phyloP scores from a whole-genome alignment of 2,888 invertebrate species.

The Ennomos erosarius region DNA sequence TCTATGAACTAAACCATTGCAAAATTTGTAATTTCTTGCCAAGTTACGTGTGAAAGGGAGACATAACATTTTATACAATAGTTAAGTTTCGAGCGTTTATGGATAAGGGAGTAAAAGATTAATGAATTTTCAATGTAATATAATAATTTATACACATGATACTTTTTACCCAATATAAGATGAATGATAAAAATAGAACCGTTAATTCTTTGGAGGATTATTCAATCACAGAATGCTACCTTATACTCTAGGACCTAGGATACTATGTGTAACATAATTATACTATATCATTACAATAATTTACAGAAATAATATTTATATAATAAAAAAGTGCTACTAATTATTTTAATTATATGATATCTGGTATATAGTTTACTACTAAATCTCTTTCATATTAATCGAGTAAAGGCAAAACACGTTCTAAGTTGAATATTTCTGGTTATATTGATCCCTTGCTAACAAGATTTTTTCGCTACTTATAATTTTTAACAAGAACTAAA shows the following conservation, averaged over 20 bases:
- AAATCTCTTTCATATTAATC: too few species aligned
- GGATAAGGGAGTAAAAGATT: too few species aligned
- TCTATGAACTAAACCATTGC: too few species aligned
- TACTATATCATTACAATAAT: constrained; percentile 1
- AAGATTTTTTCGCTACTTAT: background rate
- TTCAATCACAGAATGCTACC: constrained; percentile 11
- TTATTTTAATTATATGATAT: background rate
- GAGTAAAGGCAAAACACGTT: background rate
- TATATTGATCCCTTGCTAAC: constrained; percentile 14
- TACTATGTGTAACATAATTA: background rate
- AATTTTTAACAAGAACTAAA: background rate
- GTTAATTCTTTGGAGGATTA: constrained; percentile 11
- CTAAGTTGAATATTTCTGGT: constrained; percentile 1
- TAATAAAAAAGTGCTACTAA: background rate
- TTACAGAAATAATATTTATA: constrained; percentile 4
- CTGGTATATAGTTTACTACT: background rate
- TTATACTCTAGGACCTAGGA: background rate
- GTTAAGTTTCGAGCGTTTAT: too few species aligned
- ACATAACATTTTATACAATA: too few species aligned
- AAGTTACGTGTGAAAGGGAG: too few species aligned
- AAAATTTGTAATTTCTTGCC: too few species aligned
- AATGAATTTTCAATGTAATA: too few species aligned
- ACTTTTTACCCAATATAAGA: background rate
- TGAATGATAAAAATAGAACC: constrained; percentile 6
- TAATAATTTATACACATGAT: too few species aligned